Conservation (phyloP, 1,140 invertebrate species). For the Frieseomelitta varia region DNA sequence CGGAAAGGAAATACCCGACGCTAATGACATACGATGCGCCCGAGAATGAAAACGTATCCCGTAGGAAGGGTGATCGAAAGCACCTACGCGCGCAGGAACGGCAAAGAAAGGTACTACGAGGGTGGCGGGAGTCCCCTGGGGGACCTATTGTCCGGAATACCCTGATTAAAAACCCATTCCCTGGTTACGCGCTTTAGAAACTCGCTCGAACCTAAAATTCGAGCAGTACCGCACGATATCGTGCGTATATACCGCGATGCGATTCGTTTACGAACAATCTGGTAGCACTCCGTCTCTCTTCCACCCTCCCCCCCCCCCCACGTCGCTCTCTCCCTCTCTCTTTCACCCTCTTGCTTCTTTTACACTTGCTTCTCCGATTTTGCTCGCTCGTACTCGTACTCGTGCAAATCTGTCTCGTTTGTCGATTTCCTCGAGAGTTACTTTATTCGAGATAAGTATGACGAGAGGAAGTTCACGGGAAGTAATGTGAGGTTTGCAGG, state of each 20-base stretch:
- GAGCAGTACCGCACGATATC: slow-evolving; percentile 54
- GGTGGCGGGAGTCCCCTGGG: slow-evolving; percentile 76
- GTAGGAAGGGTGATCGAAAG: slow-evolving; percentile 65
- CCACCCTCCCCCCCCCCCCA: too few relatives aligned
- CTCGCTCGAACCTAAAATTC: slow-evolving; percentile 65
- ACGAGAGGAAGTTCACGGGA: too few relatives aligned
- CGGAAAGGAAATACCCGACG: slow-evolving; percentile 56
- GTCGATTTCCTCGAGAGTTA: too few relatives aligned
- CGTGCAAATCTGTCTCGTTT: too few relatives aligned
- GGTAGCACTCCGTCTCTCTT: too few relatives aligned
- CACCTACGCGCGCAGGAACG: slow-evolving; percentile 70
- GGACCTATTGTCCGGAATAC: slow-evolving; percentile 78
- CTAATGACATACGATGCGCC: slow-evolving; percentile 46
- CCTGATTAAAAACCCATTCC: slow-evolving; percentile 81
- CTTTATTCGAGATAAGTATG: too few relatives aligned
- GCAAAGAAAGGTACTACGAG: slow-evolving; percentile 76
- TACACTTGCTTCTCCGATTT: too few relatives aligned
- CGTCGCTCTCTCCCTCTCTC: not conserved
- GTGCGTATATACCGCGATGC: slow-evolving; percentile 33
- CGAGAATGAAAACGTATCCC: slow-evolving; percentile 54
- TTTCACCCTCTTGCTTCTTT: too few relatives aligned
- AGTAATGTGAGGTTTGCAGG: too few relatives aligned
- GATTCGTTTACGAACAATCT: slow-evolving; percentile 38
- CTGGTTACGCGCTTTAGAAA: slow-evolving; percentile 68
- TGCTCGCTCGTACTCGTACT: too few relatives aligned